Evolutionary conservation across 1,140 invertebrate genomes (phyloP).

Genomic region (Brachionus paranguensis): DNA sequence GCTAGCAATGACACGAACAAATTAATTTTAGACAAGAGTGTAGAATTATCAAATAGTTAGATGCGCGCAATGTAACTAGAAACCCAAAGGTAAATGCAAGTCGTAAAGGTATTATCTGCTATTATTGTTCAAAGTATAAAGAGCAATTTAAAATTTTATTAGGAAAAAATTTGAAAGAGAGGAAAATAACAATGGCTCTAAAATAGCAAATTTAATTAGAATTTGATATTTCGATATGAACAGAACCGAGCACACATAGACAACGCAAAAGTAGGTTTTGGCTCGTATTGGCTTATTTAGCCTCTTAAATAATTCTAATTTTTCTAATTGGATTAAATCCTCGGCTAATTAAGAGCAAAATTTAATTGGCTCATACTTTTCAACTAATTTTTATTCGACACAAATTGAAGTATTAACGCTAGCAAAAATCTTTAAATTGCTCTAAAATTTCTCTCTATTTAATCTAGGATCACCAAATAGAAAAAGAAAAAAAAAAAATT

Average conservation of each 20-base stretch:
- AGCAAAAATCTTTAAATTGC: slow-evolving; percentile 12
- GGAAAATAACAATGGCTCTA: not conserved
- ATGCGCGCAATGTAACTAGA: not conserved
- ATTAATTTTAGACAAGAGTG: not conserved
- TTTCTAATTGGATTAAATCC: slow-evolving; percentile 35
- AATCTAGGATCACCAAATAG: slow-evolving; percentile 18
- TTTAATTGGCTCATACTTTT: not conserved
- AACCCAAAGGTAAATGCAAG: not conserved
- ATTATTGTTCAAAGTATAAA: not conserved
- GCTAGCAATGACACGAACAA: too few species aligned
- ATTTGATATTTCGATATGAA: slow-evolving; percentile 2
- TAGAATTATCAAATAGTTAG: not conserved
- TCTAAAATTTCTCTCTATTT: slow-evolving; percentile 21
- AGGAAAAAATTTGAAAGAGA: not conserved
- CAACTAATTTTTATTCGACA: slow-evolving; percentile 2
- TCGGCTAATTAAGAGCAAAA: not conserved
- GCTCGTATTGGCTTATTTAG: not conserved
- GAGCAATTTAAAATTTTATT: not conserved
- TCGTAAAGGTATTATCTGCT: not conserved
- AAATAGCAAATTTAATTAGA: slow-evolving; percentile 14
- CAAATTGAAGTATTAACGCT: slow-evolving; percentile 19
- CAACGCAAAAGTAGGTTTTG: not conserved
- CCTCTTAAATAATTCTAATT: not conserved
- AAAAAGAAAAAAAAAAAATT: not conserved
- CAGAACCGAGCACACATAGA: not conserved